Percentiles rank a stretch among this genome's conserved stretches.
Conservation (phyloP, 2,113 vertebrate genomes). For the Rhinolophus sinicus region DNA sequence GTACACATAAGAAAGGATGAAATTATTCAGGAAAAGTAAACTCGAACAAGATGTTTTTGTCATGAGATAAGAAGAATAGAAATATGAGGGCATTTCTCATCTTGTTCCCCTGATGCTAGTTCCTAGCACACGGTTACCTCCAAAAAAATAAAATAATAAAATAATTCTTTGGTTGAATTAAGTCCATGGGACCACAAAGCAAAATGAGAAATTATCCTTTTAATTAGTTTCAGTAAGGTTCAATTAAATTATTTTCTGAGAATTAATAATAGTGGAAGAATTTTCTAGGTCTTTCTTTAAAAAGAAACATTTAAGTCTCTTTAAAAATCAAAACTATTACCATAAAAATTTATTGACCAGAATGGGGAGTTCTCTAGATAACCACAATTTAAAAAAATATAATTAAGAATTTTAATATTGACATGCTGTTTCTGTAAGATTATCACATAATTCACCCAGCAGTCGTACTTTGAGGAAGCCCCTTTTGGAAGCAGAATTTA, state of each 20-base stretch:
- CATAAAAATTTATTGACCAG: constrained; percentile 73
- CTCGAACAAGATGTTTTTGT: not conserved
- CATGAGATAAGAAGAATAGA: not conserved
- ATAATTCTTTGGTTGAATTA: constrained; percentile 69
- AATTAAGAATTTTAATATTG: constrained; percentile 74
- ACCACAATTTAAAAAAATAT: constrained; percentile 64
- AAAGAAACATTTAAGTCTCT: constrained; percentile 67
- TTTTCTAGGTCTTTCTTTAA: constrained; percentile 79
- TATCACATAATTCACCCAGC: constrained; percentile 69
- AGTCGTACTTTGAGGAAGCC: constrained; percentile 60
- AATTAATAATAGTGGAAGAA: constrained; percentile 77
- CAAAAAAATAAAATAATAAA: constrained; percentile 50
- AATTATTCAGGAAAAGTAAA: constrained; percentile 41
- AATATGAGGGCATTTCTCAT: constrained; percentile 55
- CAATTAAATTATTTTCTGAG: constrained; percentile 83
- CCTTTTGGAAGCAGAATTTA: constrained; percentile 62
- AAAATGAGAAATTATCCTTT: constrained; percentile 82
- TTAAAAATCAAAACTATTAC: constrained; percentile 77
- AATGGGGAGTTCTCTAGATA: constrained; percentile 75
- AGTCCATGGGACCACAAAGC: constrained; percentile 78
- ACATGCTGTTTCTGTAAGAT: constrained; percentile 61
- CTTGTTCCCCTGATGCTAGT: constrained; percentile 35
- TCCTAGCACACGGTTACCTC: constrained; percentile 50
- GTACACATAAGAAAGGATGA: not conserved
- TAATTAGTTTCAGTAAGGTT: constrained; percentile 79